Percentiles rank a stretch among this genome's conserved stretches.
phyloP scores from a whole-genome alignment of 1,140 invertebrate genomes.

The Trichonephila clavata region DNA sequence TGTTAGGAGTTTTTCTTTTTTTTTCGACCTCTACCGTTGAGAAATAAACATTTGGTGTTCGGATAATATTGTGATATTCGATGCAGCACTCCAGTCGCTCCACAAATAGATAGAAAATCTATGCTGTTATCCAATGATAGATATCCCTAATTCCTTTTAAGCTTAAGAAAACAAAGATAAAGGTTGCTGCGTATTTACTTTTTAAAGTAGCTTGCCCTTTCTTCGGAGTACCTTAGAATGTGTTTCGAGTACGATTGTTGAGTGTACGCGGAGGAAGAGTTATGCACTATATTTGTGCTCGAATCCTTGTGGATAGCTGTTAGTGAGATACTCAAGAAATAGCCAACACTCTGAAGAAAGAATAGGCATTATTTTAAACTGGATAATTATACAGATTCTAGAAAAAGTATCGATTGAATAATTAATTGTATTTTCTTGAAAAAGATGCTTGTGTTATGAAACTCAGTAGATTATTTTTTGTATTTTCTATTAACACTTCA shows the following conservation, averaged over 20 bases:
- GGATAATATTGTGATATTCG: background rate
- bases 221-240: background rate
- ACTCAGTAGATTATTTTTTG: no score
- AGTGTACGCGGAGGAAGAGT: background rate
- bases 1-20: background rate
- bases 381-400: background rate
- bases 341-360: background rate
- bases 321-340: background rate
- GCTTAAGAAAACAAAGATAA: constrained; percentile 15
- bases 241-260: background rate
- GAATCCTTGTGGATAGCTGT: background rate
- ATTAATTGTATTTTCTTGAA: no score
- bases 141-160: constrained; percentile 47
- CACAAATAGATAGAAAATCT: background rate
- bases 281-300: background rate
- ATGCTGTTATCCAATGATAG: background rate
- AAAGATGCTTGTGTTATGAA: no score
- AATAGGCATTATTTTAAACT: background rate
- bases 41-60: constrained; percentile 32
- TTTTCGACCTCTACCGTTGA: background rate
- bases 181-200: constrained; percentile 45
- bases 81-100: background rate
- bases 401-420: no score
- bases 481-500: no score
- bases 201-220: constrained; percentile 3